Evolutionary conservation across 2,797 vertebrate genomes (phyloP).

Genomic region (Cetoscarus ocellatus): DNA sequence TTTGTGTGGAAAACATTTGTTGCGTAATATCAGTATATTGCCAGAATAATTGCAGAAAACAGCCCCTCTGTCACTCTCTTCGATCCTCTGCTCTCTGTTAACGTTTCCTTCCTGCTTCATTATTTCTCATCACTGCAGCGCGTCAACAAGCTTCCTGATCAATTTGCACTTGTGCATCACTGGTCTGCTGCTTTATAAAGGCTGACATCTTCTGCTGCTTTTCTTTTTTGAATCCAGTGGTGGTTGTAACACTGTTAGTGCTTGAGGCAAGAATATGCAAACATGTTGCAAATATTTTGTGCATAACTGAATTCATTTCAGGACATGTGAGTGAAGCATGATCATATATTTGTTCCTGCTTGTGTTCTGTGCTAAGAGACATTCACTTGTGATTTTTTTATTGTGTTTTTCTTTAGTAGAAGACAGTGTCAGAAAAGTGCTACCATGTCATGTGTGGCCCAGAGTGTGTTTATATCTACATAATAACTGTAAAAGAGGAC

Average conservation of each 20-base stretch:
- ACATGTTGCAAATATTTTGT: conserved; percentile 43
- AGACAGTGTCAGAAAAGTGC: conserved; percentile 9
- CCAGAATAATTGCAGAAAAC: background rate
- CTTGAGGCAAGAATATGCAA: conserved; percentile 36
- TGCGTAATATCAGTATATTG: background rate
- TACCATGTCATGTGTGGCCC: conserved; percentile 6
- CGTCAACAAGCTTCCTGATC: conserved; percentile 15
- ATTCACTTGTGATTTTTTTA: conserved; percentile 23
- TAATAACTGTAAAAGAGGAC: conserved; percentile 1
- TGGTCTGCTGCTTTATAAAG: conserved; percentile 1
- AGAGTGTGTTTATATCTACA: conserved; percentile 3
- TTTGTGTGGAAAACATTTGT: background rate
- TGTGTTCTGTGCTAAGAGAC: conserved; percentile 25
- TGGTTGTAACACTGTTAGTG: background rate
- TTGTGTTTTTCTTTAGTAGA: conserved; percentile 27
- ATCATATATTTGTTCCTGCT: conserved; percentile 47
- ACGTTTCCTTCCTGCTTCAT: background rate
- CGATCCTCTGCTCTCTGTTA: background rate
- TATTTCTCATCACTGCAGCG: background rate
- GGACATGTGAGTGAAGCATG: conserved; percentile 53
- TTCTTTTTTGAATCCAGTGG: conserved; percentile 13
- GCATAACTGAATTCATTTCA: conserved; percentile 54
- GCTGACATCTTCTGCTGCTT: background rate
- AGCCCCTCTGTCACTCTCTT: background rate
- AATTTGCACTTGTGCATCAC: conserved; percentile 15